A percentile compares a stretch with the other conserved stretches of the same genome.
phyloP scores from a whole-genome alignment of 92 coral and sea anemone species.

The Metridium senile region DNA sequence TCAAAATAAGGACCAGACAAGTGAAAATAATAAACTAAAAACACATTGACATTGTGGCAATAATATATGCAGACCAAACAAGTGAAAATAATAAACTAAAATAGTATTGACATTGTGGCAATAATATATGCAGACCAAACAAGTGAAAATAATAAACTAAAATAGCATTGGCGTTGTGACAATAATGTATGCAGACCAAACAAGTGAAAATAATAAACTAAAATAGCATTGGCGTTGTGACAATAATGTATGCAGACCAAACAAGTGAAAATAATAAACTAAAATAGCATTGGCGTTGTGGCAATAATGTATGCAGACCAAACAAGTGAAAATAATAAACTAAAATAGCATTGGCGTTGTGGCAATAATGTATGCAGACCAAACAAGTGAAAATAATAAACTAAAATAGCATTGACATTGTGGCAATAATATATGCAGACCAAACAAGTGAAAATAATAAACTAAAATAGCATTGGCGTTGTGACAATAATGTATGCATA shows the following conservation, averaged over 20 bases:
- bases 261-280: neutral
- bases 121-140: constrained; percentile 32
- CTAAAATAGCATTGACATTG: neutral
- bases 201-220: neutral
- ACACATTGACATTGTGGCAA: neutral
- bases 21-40: neutral
- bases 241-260: constrained; percentile 31
- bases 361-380: constrained; percentile 24
- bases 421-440: constrained; percentile 25
- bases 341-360: neutral
- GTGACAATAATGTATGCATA: constrained; percentile 9
- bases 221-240: neutral
- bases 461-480: neutral
- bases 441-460: constrained; percentile 1
- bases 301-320: constrained; percentile 29
- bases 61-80: constrained; percentile 31
- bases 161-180: neutral
- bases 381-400: neutral
- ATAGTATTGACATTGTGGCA: neutral
- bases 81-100: neutral
- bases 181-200: constrained; percentile 32
- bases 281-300: neutral
- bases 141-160: neutral
- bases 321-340: neutral
- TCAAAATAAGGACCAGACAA: neutral